Conservation (phyloP, 2,113 vertebrate species). For the Podocnemis expansa region DNA sequence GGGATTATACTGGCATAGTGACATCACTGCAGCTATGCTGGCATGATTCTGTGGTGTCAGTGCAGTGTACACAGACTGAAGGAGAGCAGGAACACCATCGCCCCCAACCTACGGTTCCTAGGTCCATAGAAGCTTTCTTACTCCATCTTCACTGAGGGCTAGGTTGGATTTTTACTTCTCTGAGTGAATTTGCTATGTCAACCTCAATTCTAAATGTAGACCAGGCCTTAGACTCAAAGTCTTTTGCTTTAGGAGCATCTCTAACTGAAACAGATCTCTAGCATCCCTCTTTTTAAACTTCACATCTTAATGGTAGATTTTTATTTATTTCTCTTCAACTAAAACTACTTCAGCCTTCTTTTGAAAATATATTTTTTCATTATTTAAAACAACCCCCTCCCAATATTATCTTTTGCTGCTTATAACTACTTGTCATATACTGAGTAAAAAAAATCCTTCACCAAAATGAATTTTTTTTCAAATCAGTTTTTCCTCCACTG, state of each 20-base stretch:
- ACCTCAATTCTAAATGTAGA: neutral
- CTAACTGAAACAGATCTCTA: neutral
- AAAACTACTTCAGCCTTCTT: neutral
- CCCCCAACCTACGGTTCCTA: neutral
- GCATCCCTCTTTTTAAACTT: neutral
- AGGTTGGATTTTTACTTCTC: neutral
- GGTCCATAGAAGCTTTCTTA: neutral
- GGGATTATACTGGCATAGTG: too few relatives aligned
- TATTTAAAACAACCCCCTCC: neutral
- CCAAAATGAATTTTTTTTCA: neutral
- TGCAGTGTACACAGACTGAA: neutral
- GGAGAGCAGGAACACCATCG: neutral
- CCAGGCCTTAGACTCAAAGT: neutral
- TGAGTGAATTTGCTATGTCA: neutral
- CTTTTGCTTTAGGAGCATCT: neutral
- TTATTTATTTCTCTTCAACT: constrained; percentile 3
- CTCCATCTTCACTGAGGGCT: neutral
- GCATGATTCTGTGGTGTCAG: neutral
- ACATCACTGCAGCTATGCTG: neutral
- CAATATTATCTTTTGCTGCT: neutral
- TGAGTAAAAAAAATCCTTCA: neutral
- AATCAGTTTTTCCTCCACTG: constrained; percentile 6
- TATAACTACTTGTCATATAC: neutral
- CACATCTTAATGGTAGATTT: neutral
- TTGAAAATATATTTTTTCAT: neutral